phyloP scores from a whole-genome alignment of 2,113 vertebrate species.

The Rhipidura dahli region DNA sequence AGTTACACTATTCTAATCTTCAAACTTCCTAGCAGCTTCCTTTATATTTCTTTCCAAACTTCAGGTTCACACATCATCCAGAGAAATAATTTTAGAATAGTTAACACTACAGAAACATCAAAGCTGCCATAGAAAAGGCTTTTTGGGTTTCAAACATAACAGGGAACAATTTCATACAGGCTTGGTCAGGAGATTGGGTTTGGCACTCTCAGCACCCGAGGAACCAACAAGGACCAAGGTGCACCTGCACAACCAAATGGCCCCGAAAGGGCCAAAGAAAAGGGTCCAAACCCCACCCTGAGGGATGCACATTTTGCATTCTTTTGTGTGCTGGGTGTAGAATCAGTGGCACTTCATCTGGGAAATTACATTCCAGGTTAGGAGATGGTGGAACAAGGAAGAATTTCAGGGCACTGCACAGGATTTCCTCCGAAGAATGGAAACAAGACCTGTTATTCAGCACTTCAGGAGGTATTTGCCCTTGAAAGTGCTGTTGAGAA shows the following conservation, averaged over 20 bases:
- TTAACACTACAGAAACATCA: background rate
- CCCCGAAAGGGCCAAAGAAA: background rate
- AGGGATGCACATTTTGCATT: background rate
- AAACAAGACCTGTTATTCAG: background rate
- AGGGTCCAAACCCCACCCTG: background rate
- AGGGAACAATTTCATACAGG: background rate
- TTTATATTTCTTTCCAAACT: background rate
- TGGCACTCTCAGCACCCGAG: background rate
- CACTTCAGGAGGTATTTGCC: background rate
- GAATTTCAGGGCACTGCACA: background rate
- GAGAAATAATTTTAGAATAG: background rate
- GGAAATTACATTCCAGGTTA: background rate
- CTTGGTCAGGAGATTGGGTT: background rate
- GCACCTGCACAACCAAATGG: background rate
- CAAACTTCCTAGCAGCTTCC: background rate
- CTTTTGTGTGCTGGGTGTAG: background rate
- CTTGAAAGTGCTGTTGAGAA: background rate
- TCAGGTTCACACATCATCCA: background rate
- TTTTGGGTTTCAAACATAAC: background rate
- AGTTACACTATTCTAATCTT: background rate
- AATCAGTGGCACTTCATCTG: background rate
- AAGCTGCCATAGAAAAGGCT: background rate
- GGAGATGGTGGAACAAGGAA: background rate
- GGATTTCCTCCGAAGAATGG: background rate
- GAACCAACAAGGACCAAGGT: background rate